Percentiles rank a stretch among this genome's conserved stretches.
Evolutionary conservation across 2,888 invertebrate genomes (phyloP).

Genomic region (Acholoe squamosa): DNA sequence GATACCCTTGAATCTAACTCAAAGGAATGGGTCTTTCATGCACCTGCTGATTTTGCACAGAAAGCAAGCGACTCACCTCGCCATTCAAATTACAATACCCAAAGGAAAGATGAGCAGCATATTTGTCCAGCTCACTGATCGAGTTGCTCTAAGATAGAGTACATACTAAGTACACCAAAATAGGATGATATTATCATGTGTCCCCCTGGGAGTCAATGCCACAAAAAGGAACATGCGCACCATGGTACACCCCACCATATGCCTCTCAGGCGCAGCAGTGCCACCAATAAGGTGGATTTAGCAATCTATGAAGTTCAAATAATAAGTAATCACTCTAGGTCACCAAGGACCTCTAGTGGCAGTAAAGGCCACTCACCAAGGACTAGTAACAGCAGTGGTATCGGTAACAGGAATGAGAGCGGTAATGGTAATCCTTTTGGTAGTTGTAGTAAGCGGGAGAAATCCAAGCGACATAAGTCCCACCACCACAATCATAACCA

Average conservation of each 20-base stretch:
- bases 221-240: not conserved
- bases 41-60: not conserved
- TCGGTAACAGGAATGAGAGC: slow-evolving; percentile 50
- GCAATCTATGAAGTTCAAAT: slow-evolving; percentile 35
- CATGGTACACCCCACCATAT: not conserved
- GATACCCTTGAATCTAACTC: not conserved
- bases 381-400: slow-evolving; percentile 55
- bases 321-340: not conserved
- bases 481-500: not conserved
- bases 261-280: not conserved
- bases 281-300: not conserved
- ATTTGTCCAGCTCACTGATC: not conserved
- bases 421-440: slow-evolving; percentile 42
- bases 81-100: not conserved
- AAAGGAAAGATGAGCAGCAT: not conserved
- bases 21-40: slow-evolving; percentile 49
- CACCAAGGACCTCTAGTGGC: slow-evolving; percentile 26
- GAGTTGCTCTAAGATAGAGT: not conserved
- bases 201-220: slow-evolving; percentile 36
- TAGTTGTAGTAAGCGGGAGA: not conserved
- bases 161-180: not conserved
- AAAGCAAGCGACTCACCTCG: slow-evolving; percentile 31
- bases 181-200: slow-evolving; percentile 54
- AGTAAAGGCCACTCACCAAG: slow-evolving; percentile 46
- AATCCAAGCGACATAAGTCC: not conserved